Percentiles rank a stretch among this genome's conserved stretches.
phyloP scores from a whole-genome alignment of 2,888 invertebrate genomes.

The Temnothorax ravouxi region DNA sequence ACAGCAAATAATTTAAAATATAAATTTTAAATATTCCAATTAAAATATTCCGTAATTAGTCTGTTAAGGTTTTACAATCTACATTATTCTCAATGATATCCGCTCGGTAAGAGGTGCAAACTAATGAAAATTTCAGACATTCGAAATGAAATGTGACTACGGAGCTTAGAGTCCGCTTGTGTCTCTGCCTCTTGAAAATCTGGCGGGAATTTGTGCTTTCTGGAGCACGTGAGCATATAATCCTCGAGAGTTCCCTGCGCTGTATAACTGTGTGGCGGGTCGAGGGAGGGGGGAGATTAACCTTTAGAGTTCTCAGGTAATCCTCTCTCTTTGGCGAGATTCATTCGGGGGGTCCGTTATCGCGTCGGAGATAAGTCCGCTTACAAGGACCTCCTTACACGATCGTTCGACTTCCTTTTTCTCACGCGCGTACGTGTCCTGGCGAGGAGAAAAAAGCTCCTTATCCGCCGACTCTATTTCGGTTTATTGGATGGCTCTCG shows the following conservation, averaged over 20 bases:
- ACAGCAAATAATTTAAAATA: background rate
- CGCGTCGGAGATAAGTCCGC: slow-evolving; percentile 64
- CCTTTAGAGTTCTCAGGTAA: slow-evolving; percentile 71
- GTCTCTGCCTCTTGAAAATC: slow-evolving; percentile 44
- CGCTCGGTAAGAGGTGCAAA: background rate
- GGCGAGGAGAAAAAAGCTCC: slow-evolving; percentile 56
- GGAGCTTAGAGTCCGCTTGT: background rate
- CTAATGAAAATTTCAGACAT: slow-evolving; percentile 22
- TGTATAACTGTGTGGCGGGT: slow-evolving; percentile 64
- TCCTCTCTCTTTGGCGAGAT: slow-evolving; percentile 67
- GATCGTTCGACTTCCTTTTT: slow-evolving; percentile 59
- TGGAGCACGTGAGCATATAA: slow-evolving; percentile 62
- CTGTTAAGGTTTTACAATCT: background rate
- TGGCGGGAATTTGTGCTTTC: slow-evolving; percentile 44
- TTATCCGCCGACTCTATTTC: slow-evolving; percentile 70
- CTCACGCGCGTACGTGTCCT: slow-evolving; percentile 48
- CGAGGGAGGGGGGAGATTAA: slow-evolving; percentile 70
- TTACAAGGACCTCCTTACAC: slow-evolving; percentile 60
- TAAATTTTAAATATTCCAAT: too few species aligned
- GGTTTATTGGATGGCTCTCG: slow-evolving; percentile 65
- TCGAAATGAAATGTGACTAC: slow-evolving; percentile 31
- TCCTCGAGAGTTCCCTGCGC: slow-evolving; percentile 58
- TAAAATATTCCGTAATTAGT: background rate
- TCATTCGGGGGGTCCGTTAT: slow-evolving; percentile 68
- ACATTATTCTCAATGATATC: background rate